phyloP scores from a whole-genome alignment of 2,888 invertebrate genomes.

The Cheilosia scutellata region DNA sequence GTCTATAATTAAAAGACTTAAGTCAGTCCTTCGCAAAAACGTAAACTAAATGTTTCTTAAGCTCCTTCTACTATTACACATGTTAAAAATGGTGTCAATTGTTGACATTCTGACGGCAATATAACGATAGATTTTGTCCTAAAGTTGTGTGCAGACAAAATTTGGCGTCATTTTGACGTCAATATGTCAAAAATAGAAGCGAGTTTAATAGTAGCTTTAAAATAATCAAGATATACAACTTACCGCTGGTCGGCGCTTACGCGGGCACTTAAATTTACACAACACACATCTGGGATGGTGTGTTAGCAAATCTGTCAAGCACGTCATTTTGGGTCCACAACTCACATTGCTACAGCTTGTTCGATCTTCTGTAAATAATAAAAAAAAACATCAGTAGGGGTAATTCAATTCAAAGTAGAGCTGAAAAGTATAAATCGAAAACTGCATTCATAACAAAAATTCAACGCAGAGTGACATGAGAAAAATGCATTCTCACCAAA shows the following conservation, averaged over 20 bases:
- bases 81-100: too few relatives aligned
- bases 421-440: slow-evolving; percentile 58
- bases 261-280: slow-evolving; percentile 87
- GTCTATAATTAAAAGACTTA: too few relatives aligned
- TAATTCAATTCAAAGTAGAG: slow-evolving; percentile 29
- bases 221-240: slow-evolving; percentile 53
- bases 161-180: too few relatives aligned
- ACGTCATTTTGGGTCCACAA: slow-evolving; percentile 88
- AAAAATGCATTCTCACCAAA: slow-evolving; percentile 67
- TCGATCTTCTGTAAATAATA: slow-evolving; percentile 85
- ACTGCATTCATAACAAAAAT: slow-evolving; percentile 61
- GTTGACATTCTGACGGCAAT: too few relatives aligned
- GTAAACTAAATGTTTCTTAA: too few relatives aligned
- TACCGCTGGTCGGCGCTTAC: slow-evolving; percentile 82
- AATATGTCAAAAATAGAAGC: too few relatives aligned
- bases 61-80: too few relatives aligned
- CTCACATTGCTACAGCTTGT: slow-evolving; percentile 88
- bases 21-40: too few relatives aligned
- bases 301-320: slow-evolving; percentile 87
- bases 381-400: slow-evolving; percentile 30
- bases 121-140: too few relatives aligned
- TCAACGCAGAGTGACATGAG: slow-evolving; percentile 27
- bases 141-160: too few relatives aligned
- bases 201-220: too few relatives aligned
- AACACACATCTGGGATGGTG: slow-evolving; percentile 89